A percentile compares a stretch with the other conserved stretches of the same genome.
phyloP scores from a whole-genome alignment of 1,140 invertebrate species.

The Procambarus clarkii region DNA sequence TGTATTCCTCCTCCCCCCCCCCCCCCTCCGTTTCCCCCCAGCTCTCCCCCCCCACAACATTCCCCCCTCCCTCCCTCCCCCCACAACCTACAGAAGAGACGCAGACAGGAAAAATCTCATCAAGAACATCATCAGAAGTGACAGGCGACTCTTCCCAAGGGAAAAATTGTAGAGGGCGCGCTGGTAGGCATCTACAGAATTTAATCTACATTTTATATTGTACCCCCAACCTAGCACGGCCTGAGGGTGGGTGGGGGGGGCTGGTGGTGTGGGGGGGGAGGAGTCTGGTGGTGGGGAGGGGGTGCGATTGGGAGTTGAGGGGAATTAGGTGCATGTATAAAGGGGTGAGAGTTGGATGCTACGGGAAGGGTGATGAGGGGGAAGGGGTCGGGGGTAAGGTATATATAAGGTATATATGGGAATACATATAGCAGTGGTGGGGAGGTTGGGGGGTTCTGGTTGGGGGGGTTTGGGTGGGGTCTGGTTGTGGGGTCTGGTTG shows the following conservation, averaged over 20 bases:
- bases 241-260: background rate
- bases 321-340: too few species aligned
- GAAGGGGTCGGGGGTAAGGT: too few species aligned
- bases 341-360: too few species aligned
- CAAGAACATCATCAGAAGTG: constrained; percentile 39
- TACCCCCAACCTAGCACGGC: background rate
- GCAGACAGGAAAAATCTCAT: constrained; percentile 18
- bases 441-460: background rate
- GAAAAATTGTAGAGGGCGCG: constrained; percentile 41
- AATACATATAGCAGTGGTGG: too few species aligned
- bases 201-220: constrained; percentile 69
- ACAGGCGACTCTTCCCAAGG: constrained; percentile 27
- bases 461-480: too few species aligned
- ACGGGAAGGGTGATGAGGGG: too few species aligned
- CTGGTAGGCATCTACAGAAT: constrained; percentile 54
- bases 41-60: background rate
- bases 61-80: too few species aligned
- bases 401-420: too few species aligned
- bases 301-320: too few species aligned
- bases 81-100: background rate
- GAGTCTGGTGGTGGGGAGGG: too few species aligned
- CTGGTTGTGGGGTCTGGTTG: too few species aligned
- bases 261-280: too few species aligned
- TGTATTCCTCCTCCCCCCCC: background rate
- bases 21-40: background rate